A percentile compares a stretch with the other conserved stretches of the same genome.
These are phyloP conservation scores for Leptinotarsa texana DNA, from an alignment of 1,140 invertebrate species.

Conservation along the genomic window DNA sequence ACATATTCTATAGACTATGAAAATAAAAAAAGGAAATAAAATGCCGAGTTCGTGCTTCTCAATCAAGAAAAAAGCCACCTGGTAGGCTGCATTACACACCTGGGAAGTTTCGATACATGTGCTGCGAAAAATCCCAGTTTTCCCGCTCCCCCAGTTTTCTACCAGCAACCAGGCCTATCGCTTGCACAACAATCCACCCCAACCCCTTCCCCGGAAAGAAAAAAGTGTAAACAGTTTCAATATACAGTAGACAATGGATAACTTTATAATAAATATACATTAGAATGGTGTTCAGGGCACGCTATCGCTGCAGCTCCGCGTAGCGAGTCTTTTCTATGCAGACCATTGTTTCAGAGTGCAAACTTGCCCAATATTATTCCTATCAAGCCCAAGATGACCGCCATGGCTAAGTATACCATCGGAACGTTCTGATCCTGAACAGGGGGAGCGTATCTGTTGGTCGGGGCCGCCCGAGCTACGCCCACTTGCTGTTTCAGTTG, in stretches of 20 bases:
- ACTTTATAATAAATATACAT: constrained; percentile 46
- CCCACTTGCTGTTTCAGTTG: constrained; percentile 56
- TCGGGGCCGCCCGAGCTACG: constrained; percentile 34
- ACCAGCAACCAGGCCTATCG: neutral
- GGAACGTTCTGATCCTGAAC: constrained; percentile 38
- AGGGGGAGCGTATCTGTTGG: constrained; percentile 47
- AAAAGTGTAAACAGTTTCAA: constrained; percentile 36
- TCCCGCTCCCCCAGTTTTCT: neutral
- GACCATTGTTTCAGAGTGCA: constrained; percentile 48
- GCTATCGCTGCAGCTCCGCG: neutral
- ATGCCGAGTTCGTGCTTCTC: neutral
- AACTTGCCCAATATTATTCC: constrained; percentile 52
- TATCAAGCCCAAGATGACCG: constrained; percentile 43
- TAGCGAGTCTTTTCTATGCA: neutral
- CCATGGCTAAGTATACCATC: constrained; percentile 39
- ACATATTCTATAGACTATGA: constrained; percentile 19
- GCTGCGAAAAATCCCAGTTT: neutral
- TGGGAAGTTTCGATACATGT: too few species aligned
- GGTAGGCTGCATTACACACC: neutral
- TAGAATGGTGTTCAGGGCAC: neutral
- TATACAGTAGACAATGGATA: constrained; percentile 44
- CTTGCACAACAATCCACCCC: neutral
- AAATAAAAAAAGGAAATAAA: constrained; percentile 19
- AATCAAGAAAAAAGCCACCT: neutral
- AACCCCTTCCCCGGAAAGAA: constrained; percentile 6